Evolutionary conservation across 2,113 vertebrate genomes (phyloP), one percentile per base, ranked within the genome.

Genomic region (Pseudorectes ferrugineus): DNA sequence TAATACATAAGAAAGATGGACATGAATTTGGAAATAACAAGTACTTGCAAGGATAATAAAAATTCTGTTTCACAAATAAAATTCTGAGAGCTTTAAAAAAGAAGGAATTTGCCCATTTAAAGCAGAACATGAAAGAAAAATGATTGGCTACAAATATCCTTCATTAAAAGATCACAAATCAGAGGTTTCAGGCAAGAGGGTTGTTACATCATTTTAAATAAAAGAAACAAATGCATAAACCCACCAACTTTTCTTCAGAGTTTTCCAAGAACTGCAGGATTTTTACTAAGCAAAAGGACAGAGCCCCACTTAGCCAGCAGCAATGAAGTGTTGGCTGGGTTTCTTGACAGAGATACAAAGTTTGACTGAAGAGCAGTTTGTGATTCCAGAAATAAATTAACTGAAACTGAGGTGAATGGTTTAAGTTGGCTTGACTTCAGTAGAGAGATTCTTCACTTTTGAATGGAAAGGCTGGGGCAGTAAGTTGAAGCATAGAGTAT

Each of bases 131-230:
- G 35, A 24, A 57, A 76, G 18, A 61, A 79, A 59, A 55, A 36
- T 35, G 1, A 40, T 19, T 61, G 22, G 12, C 15, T 87, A n/a
- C 14, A 76, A 40, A 14, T 8, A 11, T 42, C 48, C 57, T 55
- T 66, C 18, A 38, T 38, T 67, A 71, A 36, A 25, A 51, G 6
- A 15, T 55, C 13, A 38, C 5, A 74, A 42, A 46, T 25, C 36
- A 33, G 21, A 35, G 4, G 1, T 71, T n/a, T 75, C 28, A 52
- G 24, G 6, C 10, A 71, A 75, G 31, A 83, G 7, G 12, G 10
- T 12, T 42, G 3, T 29, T 48, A 5, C 2, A 1, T 22, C 2
- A 4, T 13, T 9, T 31, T 3, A 51, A 66, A 48, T 43, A 59
- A 71, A 68, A 73, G 17, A 12, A 63, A 49, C 3, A 58, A 42